phyloP scores from a whole-genome alignment of 2,797 vertebrate species.

The Helarctos malayanus region DNA sequence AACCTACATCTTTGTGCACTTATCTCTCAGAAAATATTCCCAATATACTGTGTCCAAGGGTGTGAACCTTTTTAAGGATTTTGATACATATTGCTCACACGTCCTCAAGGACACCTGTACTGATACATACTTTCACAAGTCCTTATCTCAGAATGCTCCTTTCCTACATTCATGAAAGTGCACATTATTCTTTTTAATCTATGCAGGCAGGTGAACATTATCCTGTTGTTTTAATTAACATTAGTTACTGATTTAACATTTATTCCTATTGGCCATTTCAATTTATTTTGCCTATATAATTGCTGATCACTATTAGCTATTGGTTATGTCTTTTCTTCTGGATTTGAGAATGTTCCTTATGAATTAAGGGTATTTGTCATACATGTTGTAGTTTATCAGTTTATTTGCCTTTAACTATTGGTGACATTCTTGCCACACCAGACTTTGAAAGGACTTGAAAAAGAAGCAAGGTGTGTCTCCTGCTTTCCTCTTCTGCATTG shows the following conservation, averaged over 20 bases:
- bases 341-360: not conserved
- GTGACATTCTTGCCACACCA: not conserved
- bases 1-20: not conserved
- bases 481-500: not conserved
- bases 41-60: not conserved
- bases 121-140: not conserved
- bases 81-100: not conserved
- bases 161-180: not conserved
- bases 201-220: not conserved
- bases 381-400: not conserved
- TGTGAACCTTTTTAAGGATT: not conserved
- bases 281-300: slow-evolving; percentile 37
- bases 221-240: not conserved
- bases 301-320: not conserved
- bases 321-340: not conserved
- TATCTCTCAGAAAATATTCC: not conserved
- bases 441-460: not conserved
- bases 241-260: not conserved
- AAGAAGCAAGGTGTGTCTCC: not conserved
- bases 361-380: not conserved
- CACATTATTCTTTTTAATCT: not conserved
- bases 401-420: not conserved
- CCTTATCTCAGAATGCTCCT: not conserved
- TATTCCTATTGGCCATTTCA: not conserved
- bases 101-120: not conserved